A percentile compares a stretch with the other conserved stretches of the same genome.
These are phyloP conservation scores for Turnix velox DNA, from an alignment of 2,113 vertebrate species.

Conservation along the genomic window DNA sequence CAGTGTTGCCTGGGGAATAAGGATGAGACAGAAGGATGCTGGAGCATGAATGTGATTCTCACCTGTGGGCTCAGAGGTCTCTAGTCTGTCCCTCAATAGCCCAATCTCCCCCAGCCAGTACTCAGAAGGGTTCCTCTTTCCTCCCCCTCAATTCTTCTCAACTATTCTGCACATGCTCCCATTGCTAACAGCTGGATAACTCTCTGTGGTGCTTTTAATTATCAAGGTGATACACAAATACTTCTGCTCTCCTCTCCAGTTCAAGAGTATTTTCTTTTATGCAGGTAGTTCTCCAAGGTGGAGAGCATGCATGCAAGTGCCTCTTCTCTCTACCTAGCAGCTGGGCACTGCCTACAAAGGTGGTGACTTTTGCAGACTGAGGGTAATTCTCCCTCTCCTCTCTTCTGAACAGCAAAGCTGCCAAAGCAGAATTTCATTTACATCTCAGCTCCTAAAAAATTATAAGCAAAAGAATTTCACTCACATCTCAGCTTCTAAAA, in stretches of 20 bases:
- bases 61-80: accelerated
- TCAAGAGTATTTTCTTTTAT: background rate
- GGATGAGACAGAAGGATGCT: background rate
- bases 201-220: background rate
- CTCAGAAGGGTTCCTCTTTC: background rate
- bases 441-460: background rate
- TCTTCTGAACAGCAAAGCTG: background rate
- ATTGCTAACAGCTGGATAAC: background rate
- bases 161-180: background rate
- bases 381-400: background rate
- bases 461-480: no score
- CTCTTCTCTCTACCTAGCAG: background rate
- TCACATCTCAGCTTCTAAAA: background rate
- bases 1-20: accelerated
- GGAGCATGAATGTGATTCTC: background rate
- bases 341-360: background rate
- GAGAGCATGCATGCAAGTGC: accelerated
- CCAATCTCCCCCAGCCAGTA: background rate
- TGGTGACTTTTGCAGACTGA: background rate
- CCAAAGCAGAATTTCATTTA: background rate
- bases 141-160: background rate
- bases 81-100: background rate
- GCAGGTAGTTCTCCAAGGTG: background rate
- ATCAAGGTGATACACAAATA: background rate
- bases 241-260: background rate